Conservation (phyloP, 2,797 vertebrate species). For the Erithacus rubecula region DNA sequence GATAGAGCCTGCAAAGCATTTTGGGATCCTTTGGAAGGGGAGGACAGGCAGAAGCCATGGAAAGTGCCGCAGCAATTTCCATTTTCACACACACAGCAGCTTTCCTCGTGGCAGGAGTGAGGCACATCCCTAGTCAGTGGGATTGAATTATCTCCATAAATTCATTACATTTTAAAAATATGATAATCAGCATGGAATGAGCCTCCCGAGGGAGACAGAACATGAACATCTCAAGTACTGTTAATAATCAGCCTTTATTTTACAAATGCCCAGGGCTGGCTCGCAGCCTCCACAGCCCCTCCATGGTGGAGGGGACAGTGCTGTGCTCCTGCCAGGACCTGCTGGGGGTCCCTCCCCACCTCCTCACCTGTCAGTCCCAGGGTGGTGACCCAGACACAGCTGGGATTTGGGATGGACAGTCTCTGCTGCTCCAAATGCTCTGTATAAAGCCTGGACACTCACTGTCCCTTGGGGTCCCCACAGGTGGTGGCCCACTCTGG, state of each 20-base stretch:
- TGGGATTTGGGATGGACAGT: neutral
- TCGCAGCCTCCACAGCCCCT: neutral
- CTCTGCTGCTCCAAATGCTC: neutral
- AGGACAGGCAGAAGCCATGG: neutral
- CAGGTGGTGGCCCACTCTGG: rapidly evolving
- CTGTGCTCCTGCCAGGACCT: neutral
- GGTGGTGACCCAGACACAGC: rapidly evolving
- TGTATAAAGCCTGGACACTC: rapidly evolving
- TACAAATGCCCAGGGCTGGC: constrained; percentile 53
- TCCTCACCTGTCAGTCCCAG: rapidly evolving
- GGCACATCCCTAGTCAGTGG: constrained; percentile 38
- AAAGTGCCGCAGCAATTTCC: constrained; percentile 55
- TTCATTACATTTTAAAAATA: constrained; percentile 69
- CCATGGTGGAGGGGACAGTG: neutral
- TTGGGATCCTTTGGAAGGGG: constrained; percentile 1
- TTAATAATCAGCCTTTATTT: constrained; percentile 65
- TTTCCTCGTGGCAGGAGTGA: constrained; percentile 48
- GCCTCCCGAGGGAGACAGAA: constrained; percentile 51
- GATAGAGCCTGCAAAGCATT: constrained; percentile 35
- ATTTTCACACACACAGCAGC: constrained; percentile 47
- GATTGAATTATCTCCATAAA: constrained; percentile 67
- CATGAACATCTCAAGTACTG: constrained; percentile 57
- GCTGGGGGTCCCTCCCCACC: rapidly evolving
- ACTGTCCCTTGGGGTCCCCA: rapidly evolving
- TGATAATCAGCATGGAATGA: constrained; percentile 62